Conservation (phyloP, 37 sponge, comb jelly and placozoan genomes). For the Crambe crambe region DNA sequence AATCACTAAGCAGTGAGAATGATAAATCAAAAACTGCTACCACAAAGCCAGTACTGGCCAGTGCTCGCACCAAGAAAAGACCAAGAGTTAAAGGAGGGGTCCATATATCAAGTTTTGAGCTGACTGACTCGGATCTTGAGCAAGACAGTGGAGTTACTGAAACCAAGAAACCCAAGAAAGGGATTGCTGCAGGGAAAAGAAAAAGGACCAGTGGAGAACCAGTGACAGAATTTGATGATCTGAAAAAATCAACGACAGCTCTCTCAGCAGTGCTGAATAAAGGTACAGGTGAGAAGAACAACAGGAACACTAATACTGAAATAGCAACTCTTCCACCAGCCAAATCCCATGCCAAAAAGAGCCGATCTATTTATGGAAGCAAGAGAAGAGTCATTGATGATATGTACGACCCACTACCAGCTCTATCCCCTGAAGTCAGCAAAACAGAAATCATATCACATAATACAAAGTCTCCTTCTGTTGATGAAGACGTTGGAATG, state of each 20-base stretch:
- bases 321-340: no score
- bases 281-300: no score
- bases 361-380: no score
- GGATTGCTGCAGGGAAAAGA: not conserved
- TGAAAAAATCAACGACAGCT: not conserved
- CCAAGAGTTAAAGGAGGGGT: not conserved
- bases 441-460: not conserved
- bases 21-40: not conserved
- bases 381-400: not conserved
- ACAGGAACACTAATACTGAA: no score
- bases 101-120: not conserved
- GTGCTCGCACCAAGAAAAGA: conserved; percentile 8
- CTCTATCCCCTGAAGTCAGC: not conserved
- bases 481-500: not conserved
- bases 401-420: conserved; percentile 1
- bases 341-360: no score
- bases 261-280: not conserved
- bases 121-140: not conserved
- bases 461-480: not conserved
- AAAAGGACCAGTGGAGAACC: not conserved
- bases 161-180: not conserved
- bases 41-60: conserved; percentile 2
- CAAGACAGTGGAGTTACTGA: not conserved
- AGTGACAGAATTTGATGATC: not conserved
- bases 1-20: not conserved